Conservation (phyloP, 2,797 vertebrate genomes). For the Epinephelus malabaricus region DNA sequence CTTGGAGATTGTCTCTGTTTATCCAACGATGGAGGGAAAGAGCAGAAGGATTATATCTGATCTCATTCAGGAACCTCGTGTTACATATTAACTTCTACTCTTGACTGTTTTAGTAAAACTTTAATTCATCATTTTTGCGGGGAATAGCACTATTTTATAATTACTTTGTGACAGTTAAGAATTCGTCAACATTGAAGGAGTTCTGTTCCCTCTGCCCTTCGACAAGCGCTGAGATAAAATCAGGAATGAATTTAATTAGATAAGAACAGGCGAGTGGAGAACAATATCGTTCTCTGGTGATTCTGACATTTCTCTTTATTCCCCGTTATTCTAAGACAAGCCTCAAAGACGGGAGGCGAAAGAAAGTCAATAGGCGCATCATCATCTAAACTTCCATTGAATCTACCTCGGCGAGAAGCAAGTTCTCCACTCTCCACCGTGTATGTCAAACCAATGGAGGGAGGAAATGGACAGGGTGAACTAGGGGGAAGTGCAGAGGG, state of each 20-base stretch:
- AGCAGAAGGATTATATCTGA: slow-evolving; percentile 74
- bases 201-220: neutral
- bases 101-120: slow-evolving; percentile 54
- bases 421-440: slow-evolving; percentile 33
- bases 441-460: slow-evolving; percentile 68
- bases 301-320: slow-evolving; percentile 71
- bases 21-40: slow-evolving; percentile 72
- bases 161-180: slow-evolving; percentile 53
- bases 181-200: slow-evolving; percentile 38
- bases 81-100: slow-evolving; percentile 70
- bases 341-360: slow-evolving; percentile 38
- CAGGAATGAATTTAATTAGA: slow-evolving; percentile 53
- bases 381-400: slow-evolving; percentile 51
- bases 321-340: slow-evolving; percentile 44
- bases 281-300: slow-evolving; percentile 46
- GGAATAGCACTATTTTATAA: slow-evolving; percentile 32
- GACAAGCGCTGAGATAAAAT: slow-evolving; percentile 12
- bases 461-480: slow-evolving; percentile 72
- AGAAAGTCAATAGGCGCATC: slow-evolving; percentile 64
- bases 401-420: slow-evolving; percentile 32
- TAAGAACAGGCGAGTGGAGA: slow-evolving; percentile 30
- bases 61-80: slow-evolving; percentile 63
- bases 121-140: slow-evolving; percentile 54
- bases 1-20: slow-evolving; percentile 76
- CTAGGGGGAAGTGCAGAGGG: slow-evolving; percentile 61